These are phyloP conservation scores for Muntiacus muntjak DNA, from an alignment of 2,113 vertebrate genomes.

Conservation along the genomic window DNA sequence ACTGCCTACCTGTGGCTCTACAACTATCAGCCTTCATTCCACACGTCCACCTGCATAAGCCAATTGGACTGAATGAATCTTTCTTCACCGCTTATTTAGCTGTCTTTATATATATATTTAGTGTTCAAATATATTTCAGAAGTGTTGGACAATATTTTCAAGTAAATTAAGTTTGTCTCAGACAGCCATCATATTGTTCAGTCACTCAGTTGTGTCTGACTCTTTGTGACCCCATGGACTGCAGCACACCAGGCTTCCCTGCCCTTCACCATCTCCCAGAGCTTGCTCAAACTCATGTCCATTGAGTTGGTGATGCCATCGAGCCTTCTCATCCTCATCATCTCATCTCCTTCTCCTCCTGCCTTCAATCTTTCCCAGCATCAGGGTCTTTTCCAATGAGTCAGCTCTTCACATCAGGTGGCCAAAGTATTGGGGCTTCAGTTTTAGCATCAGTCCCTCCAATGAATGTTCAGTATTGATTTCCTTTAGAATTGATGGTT, in stretches of 20 bases:
- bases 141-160: neutral
- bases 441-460: neutral
- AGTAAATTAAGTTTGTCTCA: neutral
- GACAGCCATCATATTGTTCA: neutral
- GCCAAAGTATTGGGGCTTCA: neutral
- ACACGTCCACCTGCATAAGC: neutral
- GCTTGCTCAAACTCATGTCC: neutral
- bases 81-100: neutral
- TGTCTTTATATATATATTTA: neutral
- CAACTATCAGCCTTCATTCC: neutral
- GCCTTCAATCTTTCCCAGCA: neutral
- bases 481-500: neutral
- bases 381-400: fast-evolving
- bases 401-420: neutral
- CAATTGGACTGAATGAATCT: neutral
- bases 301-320: neutral
- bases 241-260: neutral
- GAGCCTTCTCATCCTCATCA: neutral
- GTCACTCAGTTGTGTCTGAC: neutral
- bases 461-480: neutral
- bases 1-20: neutral
- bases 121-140: neutral
- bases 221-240: neutral
- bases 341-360: neutral
- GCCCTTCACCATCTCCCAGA: neutral